Evolutionary conservation across 2,797 vertebrate genomes (phyloP).

Genomic region (Atherinosoma microstoma): DNA sequence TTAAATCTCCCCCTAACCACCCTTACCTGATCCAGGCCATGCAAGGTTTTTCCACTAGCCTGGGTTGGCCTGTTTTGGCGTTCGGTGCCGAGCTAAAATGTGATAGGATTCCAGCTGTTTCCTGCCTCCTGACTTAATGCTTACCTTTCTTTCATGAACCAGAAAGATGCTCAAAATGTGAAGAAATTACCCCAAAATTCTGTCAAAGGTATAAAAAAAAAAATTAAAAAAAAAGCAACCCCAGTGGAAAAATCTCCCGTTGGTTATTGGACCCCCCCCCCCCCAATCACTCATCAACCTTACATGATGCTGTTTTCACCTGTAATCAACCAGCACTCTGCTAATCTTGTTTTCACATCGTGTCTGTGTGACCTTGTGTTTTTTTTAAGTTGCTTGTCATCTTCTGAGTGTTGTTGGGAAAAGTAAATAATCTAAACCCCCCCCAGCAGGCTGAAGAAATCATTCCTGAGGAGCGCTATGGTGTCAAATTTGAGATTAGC

Average conservation of each 20-base stretch:
- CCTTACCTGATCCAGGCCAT: conserved; percentile 29
- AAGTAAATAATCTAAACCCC: neutral
- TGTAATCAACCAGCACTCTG: conserved; percentile 32
- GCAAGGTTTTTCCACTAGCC: conserved; percentile 39
- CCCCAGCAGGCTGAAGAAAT: conserved; percentile 12
- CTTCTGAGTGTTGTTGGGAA: conserved; percentile 24
- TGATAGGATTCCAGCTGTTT: neutral
- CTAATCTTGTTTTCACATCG: conserved; percentile 37
- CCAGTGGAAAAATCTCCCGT: conserved; percentile 34
- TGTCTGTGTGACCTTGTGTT: conserved; percentile 56
- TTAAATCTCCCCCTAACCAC: conserved; percentile 46
- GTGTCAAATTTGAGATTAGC: conserved; percentile 5
- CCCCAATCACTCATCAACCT: conserved; percentile 31
- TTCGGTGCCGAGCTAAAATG: neutral
- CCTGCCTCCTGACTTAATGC: neutral
- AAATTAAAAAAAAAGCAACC: neutral
- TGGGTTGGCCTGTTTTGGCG: neutral
- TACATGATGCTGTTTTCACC: conserved; percentile 47
- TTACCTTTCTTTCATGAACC: neutral
- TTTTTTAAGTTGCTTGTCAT: conserved; percentile 32
- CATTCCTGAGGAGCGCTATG: neutral
- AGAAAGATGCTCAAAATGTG: neutral
- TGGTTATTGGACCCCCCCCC: conserved; percentile 33
- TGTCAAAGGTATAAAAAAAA: too few species aligned
- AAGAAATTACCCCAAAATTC: neutral